Evolutionary conservation across 2,113 vertebrate species (phyloP).

Genomic region (Elachura formosa): DNA sequence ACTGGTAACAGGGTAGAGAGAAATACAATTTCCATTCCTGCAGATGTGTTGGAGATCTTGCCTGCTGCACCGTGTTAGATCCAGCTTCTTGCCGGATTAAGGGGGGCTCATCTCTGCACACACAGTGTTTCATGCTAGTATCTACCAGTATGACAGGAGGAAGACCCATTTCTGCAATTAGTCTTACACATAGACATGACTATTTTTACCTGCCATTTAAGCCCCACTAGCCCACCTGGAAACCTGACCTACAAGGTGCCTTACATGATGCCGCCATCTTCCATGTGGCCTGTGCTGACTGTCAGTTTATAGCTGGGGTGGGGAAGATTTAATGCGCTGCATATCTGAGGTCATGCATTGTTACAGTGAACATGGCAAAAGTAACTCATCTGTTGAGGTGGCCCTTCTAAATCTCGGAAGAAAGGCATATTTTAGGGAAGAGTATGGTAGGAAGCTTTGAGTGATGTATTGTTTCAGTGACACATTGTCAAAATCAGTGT

Average conservation of each 20-base stretch:
- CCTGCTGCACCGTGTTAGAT: background rate
- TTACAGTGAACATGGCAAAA: background rate
- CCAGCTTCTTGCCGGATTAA: background rate
- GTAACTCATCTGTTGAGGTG: background rate
- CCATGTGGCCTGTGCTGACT: background rate
- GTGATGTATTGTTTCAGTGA: background rate
- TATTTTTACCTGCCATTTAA: background rate
- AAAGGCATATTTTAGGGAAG: background rate
- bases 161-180: background rate
- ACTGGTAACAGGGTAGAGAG: background rate
- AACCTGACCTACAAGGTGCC: background rate
- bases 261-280: background rate
- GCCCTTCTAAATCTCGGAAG: background rate
- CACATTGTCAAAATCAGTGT: background rate
- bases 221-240: background rate
- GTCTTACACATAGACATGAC: background rate
- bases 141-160: background rate
- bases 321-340: background rate
- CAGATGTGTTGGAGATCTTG: background rate
- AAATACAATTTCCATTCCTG: background rate
- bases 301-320: background rate
- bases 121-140: background rate
- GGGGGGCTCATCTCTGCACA: background rate
- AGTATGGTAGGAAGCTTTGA: background rate
- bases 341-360: background rate